These are phyloP conservation scores for Thomomys bottae DNA, from an alignment of 2,113 vertebrate species.

Conservation along the genomic window DNA sequence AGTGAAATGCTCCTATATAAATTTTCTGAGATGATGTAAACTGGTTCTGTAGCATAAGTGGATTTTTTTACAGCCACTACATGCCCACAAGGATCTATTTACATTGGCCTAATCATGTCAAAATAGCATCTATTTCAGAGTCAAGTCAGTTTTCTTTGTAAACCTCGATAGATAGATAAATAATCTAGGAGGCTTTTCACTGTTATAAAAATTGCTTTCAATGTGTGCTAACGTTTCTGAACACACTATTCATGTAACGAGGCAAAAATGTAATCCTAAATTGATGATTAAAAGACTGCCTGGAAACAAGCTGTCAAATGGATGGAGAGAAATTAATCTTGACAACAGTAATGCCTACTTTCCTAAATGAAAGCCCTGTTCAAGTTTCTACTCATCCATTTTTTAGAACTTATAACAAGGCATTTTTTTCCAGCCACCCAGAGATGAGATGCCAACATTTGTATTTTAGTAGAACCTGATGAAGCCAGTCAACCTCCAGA, in stretches of 20 bases:
- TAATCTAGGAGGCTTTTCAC: slow-evolving; percentile 76
- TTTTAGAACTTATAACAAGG: slow-evolving; percentile 79
- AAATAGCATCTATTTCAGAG: slow-evolving; percentile 81
- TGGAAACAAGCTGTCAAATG: slow-evolving; percentile 84
- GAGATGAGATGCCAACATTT: slow-evolving; percentile 84
- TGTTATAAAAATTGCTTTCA: slow-evolving; percentile 68
- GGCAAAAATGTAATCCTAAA: slow-evolving; percentile 82
- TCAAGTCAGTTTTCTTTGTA: slow-evolving; percentile 84
- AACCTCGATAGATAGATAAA: slow-evolving; percentile 81
- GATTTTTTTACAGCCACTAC: slow-evolving; percentile 35
- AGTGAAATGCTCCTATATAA: slow-evolving; percentile 65
- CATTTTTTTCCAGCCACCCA: slow-evolving; percentile 79
- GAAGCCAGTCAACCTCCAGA: slow-evolving; percentile 45
- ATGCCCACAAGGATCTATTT: slow-evolving; percentile 71
- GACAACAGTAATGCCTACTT: slow-evolving; percentile 84
- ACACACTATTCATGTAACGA: slow-evolving; percentile 78
- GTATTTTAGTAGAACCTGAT: slow-evolving; percentile 70
- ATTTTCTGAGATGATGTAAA: slow-evolving; percentile 68
- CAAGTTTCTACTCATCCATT: slow-evolving; percentile 86
- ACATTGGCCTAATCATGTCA: slow-evolving; percentile 85
- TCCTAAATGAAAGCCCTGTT: slow-evolving; percentile 85
- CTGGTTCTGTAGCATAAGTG: slow-evolving; percentile 32
- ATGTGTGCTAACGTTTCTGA: slow-evolving; percentile 70
- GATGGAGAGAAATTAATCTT: slow-evolving; percentile 85
- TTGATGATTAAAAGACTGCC: slow-evolving; percentile 83